Base-by-base conservation (phyloP, 2,888 invertebrate genomes). In the Drosophila limbata region DNA sequence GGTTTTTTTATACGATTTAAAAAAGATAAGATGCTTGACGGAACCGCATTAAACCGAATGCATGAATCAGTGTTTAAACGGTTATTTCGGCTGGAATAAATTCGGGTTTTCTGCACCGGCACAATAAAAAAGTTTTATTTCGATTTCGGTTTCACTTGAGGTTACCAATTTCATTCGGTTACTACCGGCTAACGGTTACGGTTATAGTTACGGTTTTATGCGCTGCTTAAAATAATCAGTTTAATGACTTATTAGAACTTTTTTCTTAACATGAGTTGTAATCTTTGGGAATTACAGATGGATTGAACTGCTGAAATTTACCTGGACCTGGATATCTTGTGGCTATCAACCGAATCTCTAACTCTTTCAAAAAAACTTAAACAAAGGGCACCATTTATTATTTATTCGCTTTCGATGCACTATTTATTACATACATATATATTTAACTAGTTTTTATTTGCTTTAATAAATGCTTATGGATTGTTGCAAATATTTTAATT, bases 271-370 rank as follows among this genome's bases (percentile, higher is more conserved):
- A 13, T 17, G 13, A 13, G 13, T 13, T n/a, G 11, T 33, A 57
- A 37, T 39, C 25, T 48, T 28, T 28, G 9, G n/a, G 9, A 11
- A 4, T 31, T 33, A 42, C 68, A 90, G 89, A 88, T 79, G 90
- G 85, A 55, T 40, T 79, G 33, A 74, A 70, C 57, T 89, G 90
- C 70, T 89, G 65, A 83, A 51, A 57, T 28, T n/a, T 9, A 17
- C 10, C 3, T 17, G 25, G 48, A 42, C n/a, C 4, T 28, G 31
- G 51, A 33, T 10, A 47, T 44, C 11, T 19, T 37, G 19, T 37
- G 60, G 42, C 39, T 45, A 65, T 35, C 69, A 64, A 56, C 53
- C 57, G 79, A 83, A 85, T 84, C 86, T 83, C 79, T 50, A 66
- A 50, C 42, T 66, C 66, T 69, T 64, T 66, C 70, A 70, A 57